Conservation (phyloP, 2,113 vertebrate species). For the Anthoscopus minutus region DNA sequence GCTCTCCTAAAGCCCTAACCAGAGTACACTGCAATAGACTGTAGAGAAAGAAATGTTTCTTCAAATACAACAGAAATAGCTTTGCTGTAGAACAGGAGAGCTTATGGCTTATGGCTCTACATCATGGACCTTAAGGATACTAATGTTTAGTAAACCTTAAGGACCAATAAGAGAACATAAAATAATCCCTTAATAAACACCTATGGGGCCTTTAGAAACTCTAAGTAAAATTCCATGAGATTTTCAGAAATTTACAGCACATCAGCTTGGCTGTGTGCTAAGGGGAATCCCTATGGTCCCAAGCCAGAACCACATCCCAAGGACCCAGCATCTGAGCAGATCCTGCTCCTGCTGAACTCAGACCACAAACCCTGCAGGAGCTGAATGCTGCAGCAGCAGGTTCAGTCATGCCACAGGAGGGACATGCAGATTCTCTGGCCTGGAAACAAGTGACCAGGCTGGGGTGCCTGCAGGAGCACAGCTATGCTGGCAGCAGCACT, state of each 20-base stretch:
- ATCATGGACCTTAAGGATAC: neutral
- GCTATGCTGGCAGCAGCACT: neutral
- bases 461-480: neutral
- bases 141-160: neutral
- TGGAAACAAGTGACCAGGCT: neutral
- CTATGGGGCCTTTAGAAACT: neutral
- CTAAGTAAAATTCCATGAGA: neutral
- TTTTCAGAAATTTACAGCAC: neutral
- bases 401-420: neutral
- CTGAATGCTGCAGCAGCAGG: neutral
- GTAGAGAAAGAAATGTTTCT: neutral
- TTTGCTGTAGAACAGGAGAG: neutral
- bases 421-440: neutral
- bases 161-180: neutral
- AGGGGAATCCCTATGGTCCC: neutral
- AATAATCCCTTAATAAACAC: neutral
- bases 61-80: neutral
- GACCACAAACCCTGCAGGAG: neutral
- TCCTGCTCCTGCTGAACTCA: neutral
- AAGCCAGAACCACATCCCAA: neutral
- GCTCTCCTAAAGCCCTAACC: neutral
- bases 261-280: neutral
- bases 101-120: neutral
- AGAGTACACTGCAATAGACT: neutral
- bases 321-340: fast-evolving